Evolutionary conservation across 2,888 invertebrate species (phyloP).

Genomic region (Phortica okadai): DNA sequence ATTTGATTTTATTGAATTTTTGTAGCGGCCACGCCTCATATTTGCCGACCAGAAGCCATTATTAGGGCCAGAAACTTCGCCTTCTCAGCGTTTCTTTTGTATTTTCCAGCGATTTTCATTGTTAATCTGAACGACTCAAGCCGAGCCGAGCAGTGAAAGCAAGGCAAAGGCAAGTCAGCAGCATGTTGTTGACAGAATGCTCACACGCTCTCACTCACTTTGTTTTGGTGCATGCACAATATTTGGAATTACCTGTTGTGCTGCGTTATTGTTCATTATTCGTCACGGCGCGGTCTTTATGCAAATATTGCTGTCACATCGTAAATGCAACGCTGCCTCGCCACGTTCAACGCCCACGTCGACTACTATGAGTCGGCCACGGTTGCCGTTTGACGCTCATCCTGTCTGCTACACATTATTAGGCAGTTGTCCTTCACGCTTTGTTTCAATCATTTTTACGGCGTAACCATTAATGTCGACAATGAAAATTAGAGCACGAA

Average conservation of each 20-base stretch:
- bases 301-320: neutral
- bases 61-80: neutral
- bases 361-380: neutral
- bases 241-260: slow-evolving; percentile 14
- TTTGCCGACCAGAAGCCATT: slow-evolving; percentile 6
- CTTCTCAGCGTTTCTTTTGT: neutral
- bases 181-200: neutral
- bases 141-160: too few species aligned
- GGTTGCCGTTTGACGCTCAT: neutral
- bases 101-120: slow-evolving; percentile 15
- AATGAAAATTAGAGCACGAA: slow-evolving; percentile 68
- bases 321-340: neutral
- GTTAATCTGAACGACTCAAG: slow-evolving; percentile 11
- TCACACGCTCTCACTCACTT: neutral
- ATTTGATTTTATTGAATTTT: neutral
- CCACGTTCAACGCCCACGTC: neutral
- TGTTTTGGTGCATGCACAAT: neutral
- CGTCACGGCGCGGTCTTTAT: neutral
- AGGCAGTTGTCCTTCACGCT: slow-evolving; percentile 59
- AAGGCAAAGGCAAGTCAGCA: too few species aligned
- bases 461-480: slow-evolving; percentile 62
- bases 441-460: slow-evolving; percentile 61
- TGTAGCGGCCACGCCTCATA: neutral
- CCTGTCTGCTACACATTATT: neutral
- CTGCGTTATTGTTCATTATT: slow-evolving; percentile 1